These are phyloP conservation scores for Danionella dracula DNA, from an alignment of 2,797 vertebrate species.

Conservation along the genomic window DNA sequence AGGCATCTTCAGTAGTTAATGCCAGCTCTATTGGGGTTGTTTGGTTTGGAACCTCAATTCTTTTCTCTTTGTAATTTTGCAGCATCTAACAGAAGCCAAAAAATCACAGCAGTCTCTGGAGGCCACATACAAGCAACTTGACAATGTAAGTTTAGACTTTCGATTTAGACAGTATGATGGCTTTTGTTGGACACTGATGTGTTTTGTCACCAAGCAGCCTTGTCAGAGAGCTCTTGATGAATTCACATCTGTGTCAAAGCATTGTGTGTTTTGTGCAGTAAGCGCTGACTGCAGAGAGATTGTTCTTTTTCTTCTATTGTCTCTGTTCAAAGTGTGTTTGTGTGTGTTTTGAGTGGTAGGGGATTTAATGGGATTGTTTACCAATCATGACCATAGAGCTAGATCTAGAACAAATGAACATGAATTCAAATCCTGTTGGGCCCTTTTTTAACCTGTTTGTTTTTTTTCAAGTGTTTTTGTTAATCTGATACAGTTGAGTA, in stretches of 20 bases:
- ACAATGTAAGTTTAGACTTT: slow-evolving; percentile 72
- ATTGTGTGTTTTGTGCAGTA: slow-evolving; percentile 1
- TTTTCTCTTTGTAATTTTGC: slow-evolving; percentile 30
- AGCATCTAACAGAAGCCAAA: slow-evolving; percentile 83
- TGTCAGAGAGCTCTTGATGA: slow-evolving; percentile 1
- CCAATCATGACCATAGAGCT: no score
- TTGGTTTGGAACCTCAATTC: slow-evolving; percentile 38
- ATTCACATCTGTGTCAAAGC: not conserved
- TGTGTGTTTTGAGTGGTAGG: not conserved
- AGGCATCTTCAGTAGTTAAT: no score
- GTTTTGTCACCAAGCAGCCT: slow-evolving; percentile 1
- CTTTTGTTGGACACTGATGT: not conserved
- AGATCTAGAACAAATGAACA: no score
- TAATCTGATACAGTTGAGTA: no score
- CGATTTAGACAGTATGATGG: not conserved
- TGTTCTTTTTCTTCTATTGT: slow-evolving; percentile 25
- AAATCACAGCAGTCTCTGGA: slow-evolving; percentile 84
- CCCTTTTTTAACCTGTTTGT: no score
- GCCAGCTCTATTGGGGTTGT: no score
- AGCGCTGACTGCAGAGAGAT: slow-evolving; percentile 9
- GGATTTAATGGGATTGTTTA: not conserved
- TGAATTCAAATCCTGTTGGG: no score
- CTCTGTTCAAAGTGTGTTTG: not conserved
- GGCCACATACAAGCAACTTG: slow-evolving; percentile 81
- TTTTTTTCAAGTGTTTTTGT: no score